These are phyloP conservation scores for Eurois occulta DNA, from an alignment of 2,888 invertebrate genomes.

Conservation along the genomic window DNA sequence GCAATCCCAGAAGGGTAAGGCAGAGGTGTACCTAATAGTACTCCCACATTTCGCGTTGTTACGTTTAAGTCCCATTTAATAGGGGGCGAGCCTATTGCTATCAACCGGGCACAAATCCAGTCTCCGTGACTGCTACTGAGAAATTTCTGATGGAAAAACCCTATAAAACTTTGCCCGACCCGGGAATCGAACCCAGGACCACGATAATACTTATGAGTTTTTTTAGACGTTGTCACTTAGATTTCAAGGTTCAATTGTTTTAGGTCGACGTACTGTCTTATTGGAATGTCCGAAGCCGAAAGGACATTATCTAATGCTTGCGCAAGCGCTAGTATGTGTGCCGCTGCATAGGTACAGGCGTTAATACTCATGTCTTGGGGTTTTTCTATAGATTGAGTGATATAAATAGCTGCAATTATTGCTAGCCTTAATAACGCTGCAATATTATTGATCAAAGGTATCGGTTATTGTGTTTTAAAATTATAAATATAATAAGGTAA, in stretches of 20 bases:
- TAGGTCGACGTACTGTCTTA: conserved; percentile 51
- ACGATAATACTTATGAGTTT: background rate
- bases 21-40: no score
- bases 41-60: no score
- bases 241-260: conserved; percentile 64
- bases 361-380: conserved; percentile 17
- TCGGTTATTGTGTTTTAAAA: no score
- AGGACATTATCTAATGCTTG: conserved; percentile 84
- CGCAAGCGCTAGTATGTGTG: conserved; percentile 73
- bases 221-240: background rate
- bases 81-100: no score
- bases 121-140: no score
- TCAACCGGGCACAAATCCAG: no score
- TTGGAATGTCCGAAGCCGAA: conserved; percentile 73
- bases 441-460: conserved; percentile 15
- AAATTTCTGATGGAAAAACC: no score
- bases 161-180: no score
- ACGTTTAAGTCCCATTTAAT: no score
- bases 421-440: background rate
- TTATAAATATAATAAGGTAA: no score
- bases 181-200: no score
- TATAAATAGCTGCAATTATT: background rate
- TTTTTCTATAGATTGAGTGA: conserved; percentile 13
- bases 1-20: no score
- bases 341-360: conserved; percentile 43